phyloP scores from a whole-genome alignment of 2,888 invertebrate genomes.

The Drosophila tanythrix region DNA sequence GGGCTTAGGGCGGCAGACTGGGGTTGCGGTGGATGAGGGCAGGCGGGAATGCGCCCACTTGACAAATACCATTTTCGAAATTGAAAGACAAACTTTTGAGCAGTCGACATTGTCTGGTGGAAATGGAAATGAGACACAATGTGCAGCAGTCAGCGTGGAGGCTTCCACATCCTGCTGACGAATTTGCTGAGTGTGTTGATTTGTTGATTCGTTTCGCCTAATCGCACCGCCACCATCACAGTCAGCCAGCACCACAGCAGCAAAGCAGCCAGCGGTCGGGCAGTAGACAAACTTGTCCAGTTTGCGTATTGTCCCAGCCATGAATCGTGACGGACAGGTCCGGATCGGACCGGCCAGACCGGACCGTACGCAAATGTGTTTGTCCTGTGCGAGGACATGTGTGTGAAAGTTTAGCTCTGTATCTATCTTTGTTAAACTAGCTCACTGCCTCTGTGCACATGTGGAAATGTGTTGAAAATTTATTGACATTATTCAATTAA shows the following conservation, averaged over 20 bases:
- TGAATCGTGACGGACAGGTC: slow-evolving; percentile 12
- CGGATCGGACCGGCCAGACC: slow-evolving; percentile 20
- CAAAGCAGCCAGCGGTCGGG: slow-evolving; percentile 29
- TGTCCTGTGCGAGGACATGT: slow-evolving; percentile 70
- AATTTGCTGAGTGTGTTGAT: slow-evolving; percentile 84
- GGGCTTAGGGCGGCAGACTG: not conserved
- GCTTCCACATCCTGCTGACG: slow-evolving; percentile 75
- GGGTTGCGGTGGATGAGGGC: not conserved
- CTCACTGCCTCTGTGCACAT: slow-evolving; percentile 42
- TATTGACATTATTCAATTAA: slow-evolving; percentile 84
- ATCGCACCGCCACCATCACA: slow-evolving; percentile 81
- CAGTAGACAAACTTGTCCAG: slow-evolving; percentile 75
- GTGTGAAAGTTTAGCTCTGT: slow-evolving; percentile 68
- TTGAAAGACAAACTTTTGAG: slow-evolving; percentile 84
- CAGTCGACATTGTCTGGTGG: slow-evolving; percentile 70
- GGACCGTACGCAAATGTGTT: slow-evolving; percentile 75
- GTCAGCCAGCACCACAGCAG: slow-evolving; percentile 48
- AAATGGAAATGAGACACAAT: slow-evolving; percentile 80
- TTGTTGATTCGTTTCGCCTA: slow-evolving; percentile 84
- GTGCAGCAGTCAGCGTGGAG: slow-evolving; percentile 68
- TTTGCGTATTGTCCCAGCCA: slow-evolving; percentile 70
- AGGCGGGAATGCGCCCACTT: slow-evolving; percentile 62
- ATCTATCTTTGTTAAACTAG: slow-evolving; percentile 45
- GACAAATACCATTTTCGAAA: slow-evolving; percentile 83
- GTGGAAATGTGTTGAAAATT: slow-evolving; percentile 82